phyloP scores from a whole-genome alignment of 1,140 invertebrate species.

The Lasioglossum albipes region DNA sequence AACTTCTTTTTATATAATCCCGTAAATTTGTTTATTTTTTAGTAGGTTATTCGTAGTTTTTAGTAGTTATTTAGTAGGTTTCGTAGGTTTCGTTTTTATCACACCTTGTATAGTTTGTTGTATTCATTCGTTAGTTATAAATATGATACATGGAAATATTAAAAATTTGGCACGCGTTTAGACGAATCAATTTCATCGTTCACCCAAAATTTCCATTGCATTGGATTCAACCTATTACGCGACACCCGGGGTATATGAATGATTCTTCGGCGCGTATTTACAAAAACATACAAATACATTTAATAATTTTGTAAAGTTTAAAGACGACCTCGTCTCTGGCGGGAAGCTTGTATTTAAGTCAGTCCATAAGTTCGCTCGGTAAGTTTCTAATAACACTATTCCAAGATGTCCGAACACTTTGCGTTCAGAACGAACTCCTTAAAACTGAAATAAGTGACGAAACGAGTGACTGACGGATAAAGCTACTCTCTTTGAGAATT shows the following conservation, averaged over 20 bases:
- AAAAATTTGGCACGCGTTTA: neutral
- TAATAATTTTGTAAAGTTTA: conserved; percentile 32
- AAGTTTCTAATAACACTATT: neutral
- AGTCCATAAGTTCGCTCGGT: neutral
- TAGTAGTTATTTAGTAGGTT: too few species aligned
- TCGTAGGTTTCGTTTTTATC: too few species aligned
- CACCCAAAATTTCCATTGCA: neutral
- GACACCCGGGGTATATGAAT: conserved; percentile 39
- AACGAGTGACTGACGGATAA: too few species aligned
- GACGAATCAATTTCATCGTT: neutral
- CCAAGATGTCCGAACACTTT: neutral
- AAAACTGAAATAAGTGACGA: too few species aligned
- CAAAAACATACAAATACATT: conserved; percentile 66
- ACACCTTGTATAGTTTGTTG: neutral
- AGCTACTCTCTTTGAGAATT: too few species aligned
- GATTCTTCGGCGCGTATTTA: conserved; percentile 61
- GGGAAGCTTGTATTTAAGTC: neutral
- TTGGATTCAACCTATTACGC: neutral
- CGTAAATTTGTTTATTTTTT: too few species aligned
- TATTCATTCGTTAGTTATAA: neutral
- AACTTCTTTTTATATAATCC: too few species aligned
- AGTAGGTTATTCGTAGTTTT: too few species aligned
- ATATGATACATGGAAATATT: neutral
- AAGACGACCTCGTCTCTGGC: neutral
- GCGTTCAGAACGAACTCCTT: too few species aligned